A percentile compares a stretch with the other conserved stretches of the same genome.
phyloP scores from a whole-genome alignment of 37 sponge, comb jelly and placozoan species.

The Spongia lamella region DNA sequence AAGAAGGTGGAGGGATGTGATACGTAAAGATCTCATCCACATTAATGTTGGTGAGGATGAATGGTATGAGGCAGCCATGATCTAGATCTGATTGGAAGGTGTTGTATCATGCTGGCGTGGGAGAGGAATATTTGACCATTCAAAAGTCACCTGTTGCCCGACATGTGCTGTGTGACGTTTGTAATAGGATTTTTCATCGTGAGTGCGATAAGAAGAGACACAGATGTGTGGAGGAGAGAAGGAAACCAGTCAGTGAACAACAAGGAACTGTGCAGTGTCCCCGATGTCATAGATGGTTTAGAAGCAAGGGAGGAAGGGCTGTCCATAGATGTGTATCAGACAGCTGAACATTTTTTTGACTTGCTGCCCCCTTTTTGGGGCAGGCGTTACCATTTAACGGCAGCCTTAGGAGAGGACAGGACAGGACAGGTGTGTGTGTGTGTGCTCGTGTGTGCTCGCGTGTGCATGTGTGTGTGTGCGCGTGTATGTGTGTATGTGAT shows the following conservation, averaged over 20 bases:
- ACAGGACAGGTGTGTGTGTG: too few relatives aligned
- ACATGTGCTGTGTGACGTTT: background rate
- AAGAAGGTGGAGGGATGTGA: conserved; percentile 19
- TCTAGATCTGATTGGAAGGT: conserved; percentile 15
- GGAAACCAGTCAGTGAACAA: conserved; percentile 12
- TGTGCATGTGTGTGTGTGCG: too few relatives aligned
- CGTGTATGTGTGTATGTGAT: too few relatives aligned
- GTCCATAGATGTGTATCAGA: conserved; percentile 3
- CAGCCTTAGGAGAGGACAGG: conserved; percentile 17
- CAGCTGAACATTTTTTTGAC: conserved; percentile 1
- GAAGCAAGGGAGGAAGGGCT: conserved; percentile 11
- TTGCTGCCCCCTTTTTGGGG: conserved; percentile 20
- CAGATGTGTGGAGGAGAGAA: background rate
- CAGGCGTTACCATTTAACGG: conserved; percentile 16
- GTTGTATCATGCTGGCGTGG: background rate
- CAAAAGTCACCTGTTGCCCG: background rate
- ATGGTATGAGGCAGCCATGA: conserved; percentile 8
- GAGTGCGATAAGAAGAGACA: conserved; percentile 15
- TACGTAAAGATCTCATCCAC: background rate
- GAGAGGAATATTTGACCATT: too few relatives aligned
- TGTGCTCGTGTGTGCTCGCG: too few relatives aligned
- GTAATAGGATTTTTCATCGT: background rate
- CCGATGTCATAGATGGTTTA: conserved; percentile 11
- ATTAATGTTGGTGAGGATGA: background rate
- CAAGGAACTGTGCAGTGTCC: conserved; percentile 16